A percentile compares a stretch with the other conserved stretches of the same genome.
Conservation (phyloP, 2,888 invertebrate species). For the Synanthedon formicaeformis region DNA sequence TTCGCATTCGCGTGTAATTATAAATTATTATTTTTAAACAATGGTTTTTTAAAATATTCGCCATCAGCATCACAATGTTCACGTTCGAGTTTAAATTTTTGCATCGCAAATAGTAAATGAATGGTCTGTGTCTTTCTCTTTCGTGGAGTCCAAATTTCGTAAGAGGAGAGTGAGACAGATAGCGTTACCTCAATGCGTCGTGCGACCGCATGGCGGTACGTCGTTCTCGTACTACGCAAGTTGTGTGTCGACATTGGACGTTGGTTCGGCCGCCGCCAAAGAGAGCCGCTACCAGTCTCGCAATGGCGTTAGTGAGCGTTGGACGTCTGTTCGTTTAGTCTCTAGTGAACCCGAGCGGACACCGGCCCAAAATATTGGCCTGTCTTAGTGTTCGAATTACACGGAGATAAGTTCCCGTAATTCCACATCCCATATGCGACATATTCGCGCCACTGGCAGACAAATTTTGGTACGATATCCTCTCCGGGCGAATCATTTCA, state of each 20-base stretch:
- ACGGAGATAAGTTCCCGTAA: constrained; percentile 52
- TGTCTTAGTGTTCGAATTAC: constrained; percentile 65
- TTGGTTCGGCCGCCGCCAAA: constrained; percentile 49
- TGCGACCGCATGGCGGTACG: constrained; percentile 44
- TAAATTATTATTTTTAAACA: constrained; percentile 10
- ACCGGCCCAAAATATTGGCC: constrained; percentile 72
- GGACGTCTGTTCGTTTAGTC: constrained; percentile 64
- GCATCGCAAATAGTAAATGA: constrained; percentile 63
- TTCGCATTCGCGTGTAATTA: neutral
- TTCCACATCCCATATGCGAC: constrained; percentile 45
- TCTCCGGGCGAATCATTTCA: constrained; percentile 68
- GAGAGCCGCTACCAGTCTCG: constrained; percentile 45
- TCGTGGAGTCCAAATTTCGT: constrained; percentile 13
- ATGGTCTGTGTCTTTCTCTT: constrained; percentile 45
- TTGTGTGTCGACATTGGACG: constrained; percentile 70
- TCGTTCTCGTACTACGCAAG: constrained; percentile 65
- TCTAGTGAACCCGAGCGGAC: constrained; percentile 66
- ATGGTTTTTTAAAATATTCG: constrained; percentile 11
- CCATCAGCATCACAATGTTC: constrained; percentile 5
- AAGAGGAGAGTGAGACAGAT: constrained; percentile 37
- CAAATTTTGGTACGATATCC: constrained; percentile 72
- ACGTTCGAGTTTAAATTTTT: constrained; percentile 9
- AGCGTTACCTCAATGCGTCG: constrained; percentile 17
- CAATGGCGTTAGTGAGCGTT: constrained; percentile 64
- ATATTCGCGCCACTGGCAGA: constrained; percentile 59